Percentiles rank a stretch among this genome's conserved stretches.
Conservation (phyloP, 2,888 invertebrate genomes). For the Mesochorus sp. region DNA sequence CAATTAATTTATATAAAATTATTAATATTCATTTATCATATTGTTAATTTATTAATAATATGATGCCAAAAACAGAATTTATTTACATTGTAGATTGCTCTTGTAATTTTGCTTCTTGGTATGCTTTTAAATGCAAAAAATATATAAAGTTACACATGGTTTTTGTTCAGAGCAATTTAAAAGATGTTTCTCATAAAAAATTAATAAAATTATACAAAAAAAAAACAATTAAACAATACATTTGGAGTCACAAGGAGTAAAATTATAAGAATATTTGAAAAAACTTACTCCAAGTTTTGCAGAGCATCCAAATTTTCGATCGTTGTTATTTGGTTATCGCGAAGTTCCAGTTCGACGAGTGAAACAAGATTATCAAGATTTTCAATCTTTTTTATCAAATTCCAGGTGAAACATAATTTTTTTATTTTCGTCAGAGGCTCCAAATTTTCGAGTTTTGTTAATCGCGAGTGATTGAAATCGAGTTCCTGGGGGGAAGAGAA, state of each 20-base stretch:
- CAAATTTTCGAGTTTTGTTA: slow-evolving; percentile 92
- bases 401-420: slow-evolving; percentile 95
- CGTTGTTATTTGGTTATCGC: slow-evolving; percentile 97
- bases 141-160: too few relatives aligned
- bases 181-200: too few relatives aligned
- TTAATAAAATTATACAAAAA: slow-evolving; percentile 13
- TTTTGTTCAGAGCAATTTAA: too few relatives aligned
- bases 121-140: too few relatives aligned
- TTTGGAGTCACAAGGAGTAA: neutral
- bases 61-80: too few relatives aligned
- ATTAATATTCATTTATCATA: too few relatives aligned
- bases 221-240: neutral
- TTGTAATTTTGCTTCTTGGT: too few relatives aligned
- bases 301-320: slow-evolving; percentile 95
- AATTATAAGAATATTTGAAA: slow-evolving; percentile 13
- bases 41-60: too few relatives aligned
- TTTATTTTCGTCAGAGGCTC: slow-evolving; percentile 90
- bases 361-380: slow-evolving; percentile 90
- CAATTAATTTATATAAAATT: too few relatives aligned
- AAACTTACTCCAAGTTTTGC: slow-evolving; percentile 94
- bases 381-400: slow-evolving; percentile 96
- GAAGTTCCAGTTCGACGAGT: slow-evolving; percentile 94
- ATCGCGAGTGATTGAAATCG: slow-evolving; percentile 95
- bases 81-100: too few relatives aligned
- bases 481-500: slow-evolving; percentile 83